phyloP scores from a whole-genome alignment of 2,888 invertebrate species.

The Mesoligia furuncula region DNA sequence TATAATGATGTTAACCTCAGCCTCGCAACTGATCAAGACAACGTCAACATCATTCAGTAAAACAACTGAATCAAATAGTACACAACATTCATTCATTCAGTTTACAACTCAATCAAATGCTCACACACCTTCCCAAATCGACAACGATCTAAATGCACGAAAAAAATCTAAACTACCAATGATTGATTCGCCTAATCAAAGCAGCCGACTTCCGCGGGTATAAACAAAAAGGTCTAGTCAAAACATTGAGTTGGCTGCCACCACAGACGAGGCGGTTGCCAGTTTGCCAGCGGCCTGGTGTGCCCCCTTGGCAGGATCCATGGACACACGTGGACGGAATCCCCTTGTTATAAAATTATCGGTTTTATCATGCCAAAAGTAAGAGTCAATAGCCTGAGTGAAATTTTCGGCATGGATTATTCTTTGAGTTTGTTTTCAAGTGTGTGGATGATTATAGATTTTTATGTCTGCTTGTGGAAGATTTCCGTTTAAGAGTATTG shows the following conservation, averaged over 20 bases:
- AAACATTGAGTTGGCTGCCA: constrained; percentile 78
- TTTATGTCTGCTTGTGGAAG: not conserved
- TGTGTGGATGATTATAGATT: constrained; percentile 3
- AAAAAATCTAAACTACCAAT: constrained; percentile 53
- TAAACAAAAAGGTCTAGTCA: constrained; percentile 78
- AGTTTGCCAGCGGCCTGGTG: constrained; percentile 83
- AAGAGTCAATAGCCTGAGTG: constrained; percentile 63
- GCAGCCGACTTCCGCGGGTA: constrained; percentile 54
- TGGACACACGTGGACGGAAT: constrained; percentile 71
- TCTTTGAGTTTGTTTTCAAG: constrained; percentile 41
- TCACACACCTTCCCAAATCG: constrained; percentile 37
- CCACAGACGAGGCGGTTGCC: constrained; percentile 75
- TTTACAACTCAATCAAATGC: constrained; percentile 44
- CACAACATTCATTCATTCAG: constrained; percentile 27
- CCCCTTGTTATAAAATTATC: constrained; percentile 69
- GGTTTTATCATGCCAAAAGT: constrained; percentile 65
- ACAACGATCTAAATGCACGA: constrained; percentile 17
- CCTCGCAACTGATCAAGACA: not conserved
- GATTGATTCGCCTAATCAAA: constrained; percentile 51
- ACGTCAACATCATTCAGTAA: not conserved
- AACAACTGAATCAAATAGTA: constrained; percentile 5
- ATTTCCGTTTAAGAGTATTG: not conserved
- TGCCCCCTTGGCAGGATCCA: constrained; percentile 73
- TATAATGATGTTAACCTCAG: not conserved
- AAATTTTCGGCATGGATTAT: constrained; percentile 45